Percentiles rank a stretch among this genome's conserved stretches.
Evolutionary conservation across 2,888 invertebrate species (phyloP).

Genomic region (Pseudolycoriella hygida): DNA sequence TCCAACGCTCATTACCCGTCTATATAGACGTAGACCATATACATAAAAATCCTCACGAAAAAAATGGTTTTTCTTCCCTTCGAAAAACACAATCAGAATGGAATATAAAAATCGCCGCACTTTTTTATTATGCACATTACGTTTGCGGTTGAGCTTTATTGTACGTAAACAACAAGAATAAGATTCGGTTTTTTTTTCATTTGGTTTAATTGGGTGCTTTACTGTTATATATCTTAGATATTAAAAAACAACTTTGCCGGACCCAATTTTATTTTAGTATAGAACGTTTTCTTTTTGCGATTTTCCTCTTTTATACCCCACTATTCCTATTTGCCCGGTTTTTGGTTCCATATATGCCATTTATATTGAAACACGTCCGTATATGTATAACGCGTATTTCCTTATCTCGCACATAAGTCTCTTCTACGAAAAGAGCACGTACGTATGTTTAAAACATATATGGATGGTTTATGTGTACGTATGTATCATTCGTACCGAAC

Average conservation of each 20-base stretch:
- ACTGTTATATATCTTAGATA: background rate
- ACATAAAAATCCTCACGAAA: no score
- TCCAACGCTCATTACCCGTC: no score
- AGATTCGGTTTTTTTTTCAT: background rate
- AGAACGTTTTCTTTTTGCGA: background rate
- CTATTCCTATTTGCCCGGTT: background rate
- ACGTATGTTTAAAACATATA: background rate
- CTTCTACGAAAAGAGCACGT: background rate
- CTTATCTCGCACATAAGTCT: background rate
- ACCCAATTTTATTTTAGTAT: conserved; percentile 1
- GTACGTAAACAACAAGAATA: conserved; percentile 1
- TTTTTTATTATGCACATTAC: background rate
- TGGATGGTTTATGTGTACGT: background rate
- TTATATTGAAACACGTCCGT: background rate
- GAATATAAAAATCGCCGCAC: no score
- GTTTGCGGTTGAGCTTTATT: background rate
- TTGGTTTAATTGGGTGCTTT: background rate
- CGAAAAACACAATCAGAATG: no score
- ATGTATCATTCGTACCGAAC: background rate
- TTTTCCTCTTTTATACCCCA: background rate
- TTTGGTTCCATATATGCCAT: no score
- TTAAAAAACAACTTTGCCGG: conserved; percentile 1
- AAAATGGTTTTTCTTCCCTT: no score
- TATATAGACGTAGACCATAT: no score
- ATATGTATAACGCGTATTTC: background rate